These are phyloP conservation scores for Eupleurogrammus muticus DNA, from an alignment of 2,797 vertebrate genomes.

Conservation along the genomic window DNA sequence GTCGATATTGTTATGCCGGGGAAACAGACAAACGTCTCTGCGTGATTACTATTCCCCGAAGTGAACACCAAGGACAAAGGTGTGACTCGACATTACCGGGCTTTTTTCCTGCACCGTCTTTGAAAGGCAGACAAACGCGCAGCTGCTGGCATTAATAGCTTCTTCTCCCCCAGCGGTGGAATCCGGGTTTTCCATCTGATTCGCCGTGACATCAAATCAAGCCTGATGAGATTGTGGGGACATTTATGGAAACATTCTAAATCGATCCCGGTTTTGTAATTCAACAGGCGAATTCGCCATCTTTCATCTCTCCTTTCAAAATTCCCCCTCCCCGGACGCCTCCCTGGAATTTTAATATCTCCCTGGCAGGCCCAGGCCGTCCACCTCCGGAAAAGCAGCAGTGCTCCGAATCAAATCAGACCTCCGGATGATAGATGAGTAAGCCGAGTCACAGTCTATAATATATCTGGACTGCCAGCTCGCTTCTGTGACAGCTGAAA, in stretches of 20 bases:
- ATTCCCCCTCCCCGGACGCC: slow-evolving; percentile 63
- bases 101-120: slow-evolving; percentile 31
- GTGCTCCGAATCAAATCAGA: slow-evolving; percentile 72
- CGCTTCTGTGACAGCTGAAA: slow-evolving; percentile 62
- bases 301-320: slow-evolving; percentile 80
- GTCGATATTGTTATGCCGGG: slow-evolving; percentile 20
- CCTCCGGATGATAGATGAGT: slow-evolving; percentile 77
- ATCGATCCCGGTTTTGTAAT: slow-evolving; percentile 78
- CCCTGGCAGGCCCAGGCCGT: slow-evolving; percentile 49
- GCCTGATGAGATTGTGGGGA: slow-evolving; percentile 77
- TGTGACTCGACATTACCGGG: slow-evolving; percentile 42
- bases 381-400: slow-evolving; percentile 60
- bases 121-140: slow-evolving; percentile 48
- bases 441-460: slow-evolving; percentile 74
- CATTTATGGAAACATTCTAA: slow-evolving; percentile 81
- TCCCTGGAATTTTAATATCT: slow-evolving; percentile 79
- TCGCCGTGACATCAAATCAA: slow-evolving; percentile 74
- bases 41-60: slow-evolving; percentile 38
- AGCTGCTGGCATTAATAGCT: slow-evolving; percentile 74
- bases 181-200: slow-evolving; percentile 78
- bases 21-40: slow-evolving; percentile 34
- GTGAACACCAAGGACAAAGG: slow-evolving; percentile 44
- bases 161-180: slow-evolving; percentile 58
- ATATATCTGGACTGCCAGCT: slow-evolving; percentile 71
- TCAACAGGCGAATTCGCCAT: slow-evolving; percentile 74